These are phyloP conservation scores for Machimus atricapillus DNA, from an alignment of 2,888 invertebrate species.

Conservation along the genomic window DNA sequence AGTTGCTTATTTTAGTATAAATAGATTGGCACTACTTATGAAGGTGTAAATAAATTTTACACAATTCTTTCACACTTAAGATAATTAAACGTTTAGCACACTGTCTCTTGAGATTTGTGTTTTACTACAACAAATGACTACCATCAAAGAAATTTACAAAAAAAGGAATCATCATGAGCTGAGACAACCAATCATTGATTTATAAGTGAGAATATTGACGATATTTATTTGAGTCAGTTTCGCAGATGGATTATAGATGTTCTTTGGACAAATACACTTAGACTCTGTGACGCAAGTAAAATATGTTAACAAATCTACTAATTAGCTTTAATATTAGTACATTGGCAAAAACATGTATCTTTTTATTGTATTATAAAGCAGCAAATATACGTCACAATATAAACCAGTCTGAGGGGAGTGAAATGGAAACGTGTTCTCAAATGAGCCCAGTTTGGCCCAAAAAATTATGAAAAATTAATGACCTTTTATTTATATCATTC, in stretches of 20 bases:
- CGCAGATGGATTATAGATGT: neutral
- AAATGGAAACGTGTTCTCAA: neutral
- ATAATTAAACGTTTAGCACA: neutral
- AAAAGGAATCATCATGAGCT: neutral
- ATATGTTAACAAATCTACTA: neutral
- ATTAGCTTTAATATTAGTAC: neutral
- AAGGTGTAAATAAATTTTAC: neutral
- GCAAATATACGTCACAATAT: neutral
- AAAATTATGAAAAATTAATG: neutral
- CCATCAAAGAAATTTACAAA: neutral
- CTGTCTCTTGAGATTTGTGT: neutral
- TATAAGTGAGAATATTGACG: neutral
- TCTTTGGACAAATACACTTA: neutral
- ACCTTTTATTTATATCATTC: neutral
- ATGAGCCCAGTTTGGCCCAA: neutral
- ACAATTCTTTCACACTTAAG: neutral
- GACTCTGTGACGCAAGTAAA: neutral
- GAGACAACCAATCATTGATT: neutral
- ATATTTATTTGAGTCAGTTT: neutral
- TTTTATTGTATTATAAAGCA: neutral
- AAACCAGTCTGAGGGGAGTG: neutral
- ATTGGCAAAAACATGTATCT: neutral
- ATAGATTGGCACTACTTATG: neutral
- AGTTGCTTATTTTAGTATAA: too few species aligned
- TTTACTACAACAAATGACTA: neutral